Evolutionary conservation across 2,113 vertebrate genomes (phyloP).

Genomic region (Felis chaus): DNA sequence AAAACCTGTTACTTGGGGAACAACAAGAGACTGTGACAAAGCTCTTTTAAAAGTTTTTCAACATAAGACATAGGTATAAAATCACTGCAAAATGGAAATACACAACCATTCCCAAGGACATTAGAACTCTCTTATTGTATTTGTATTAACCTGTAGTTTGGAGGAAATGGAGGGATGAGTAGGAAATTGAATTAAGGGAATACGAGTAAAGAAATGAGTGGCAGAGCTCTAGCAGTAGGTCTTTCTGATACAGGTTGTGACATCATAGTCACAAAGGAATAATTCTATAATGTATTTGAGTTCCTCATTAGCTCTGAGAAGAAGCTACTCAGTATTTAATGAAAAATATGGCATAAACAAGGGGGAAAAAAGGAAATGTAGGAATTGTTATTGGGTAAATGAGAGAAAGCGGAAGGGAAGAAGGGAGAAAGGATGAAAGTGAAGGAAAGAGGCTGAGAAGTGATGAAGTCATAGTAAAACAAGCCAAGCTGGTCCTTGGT

Average conservation of each 20-base stretch:
- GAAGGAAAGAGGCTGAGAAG: background rate
- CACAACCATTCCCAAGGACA: background rate
- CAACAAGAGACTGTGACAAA: background rate
- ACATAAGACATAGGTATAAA: background rate
- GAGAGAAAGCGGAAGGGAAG: background rate
- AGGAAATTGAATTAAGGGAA: background rate
- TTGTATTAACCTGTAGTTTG: background rate
- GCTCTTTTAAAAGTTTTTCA: background rate
- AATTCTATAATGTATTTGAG: background rate
- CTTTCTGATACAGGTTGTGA: background rate
- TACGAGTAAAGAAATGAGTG: background rate
- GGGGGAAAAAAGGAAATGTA: background rate
- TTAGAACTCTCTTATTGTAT: background rate
- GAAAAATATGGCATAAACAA: background rate
- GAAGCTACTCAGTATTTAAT: background rate
- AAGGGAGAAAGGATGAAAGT: background rate
- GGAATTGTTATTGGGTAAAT: background rate
- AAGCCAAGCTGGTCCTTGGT: background rate
- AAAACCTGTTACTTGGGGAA: background rate
- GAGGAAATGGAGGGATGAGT: background rate
- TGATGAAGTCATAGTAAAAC: background rate
- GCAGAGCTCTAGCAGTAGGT: background rate
- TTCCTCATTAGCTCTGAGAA: background rate
- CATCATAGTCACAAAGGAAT: background rate
- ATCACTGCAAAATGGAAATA: background rate